phyloP scores from a whole-genome alignment of 2,888 invertebrate species.

The Philopedon plagiatum region DNA sequence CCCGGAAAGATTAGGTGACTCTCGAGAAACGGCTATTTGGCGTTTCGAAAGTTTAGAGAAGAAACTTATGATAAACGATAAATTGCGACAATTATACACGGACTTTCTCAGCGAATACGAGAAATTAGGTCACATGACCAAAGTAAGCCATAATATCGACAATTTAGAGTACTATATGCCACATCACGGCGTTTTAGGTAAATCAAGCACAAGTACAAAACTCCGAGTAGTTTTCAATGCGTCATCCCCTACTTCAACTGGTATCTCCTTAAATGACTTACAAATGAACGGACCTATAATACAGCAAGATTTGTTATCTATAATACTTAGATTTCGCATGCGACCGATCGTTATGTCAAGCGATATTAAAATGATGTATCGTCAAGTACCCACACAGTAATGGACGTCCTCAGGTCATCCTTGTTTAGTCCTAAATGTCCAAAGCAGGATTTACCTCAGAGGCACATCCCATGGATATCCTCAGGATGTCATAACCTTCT shows the following conservation, averaged over 20 bases:
- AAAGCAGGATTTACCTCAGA: too few species aligned
- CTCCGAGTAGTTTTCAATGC: constrained; percentile 45
- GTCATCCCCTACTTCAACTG: constrained; percentile 26
- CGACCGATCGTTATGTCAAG: constrained; percentile 27
- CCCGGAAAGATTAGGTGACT: constrained; percentile 37
- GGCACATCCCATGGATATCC: too few species aligned
- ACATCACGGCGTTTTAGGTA: constrained; percentile 43
- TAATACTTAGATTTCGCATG: constrained; percentile 36
- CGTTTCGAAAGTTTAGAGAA: constrained; percentile 34
- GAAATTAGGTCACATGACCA: constrained; percentile 38
- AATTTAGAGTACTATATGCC: constrained; percentile 28
- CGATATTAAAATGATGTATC: constrained; percentile 45
- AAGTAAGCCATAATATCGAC: not conserved
- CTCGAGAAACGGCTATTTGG: constrained; percentile 31
- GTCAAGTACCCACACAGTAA: constrained; percentile 36
- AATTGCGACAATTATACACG: constrained; percentile 20
- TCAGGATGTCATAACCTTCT: too few species aligned
- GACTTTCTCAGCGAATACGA: constrained; percentile 40
- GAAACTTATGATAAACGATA: constrained; percentile 1
- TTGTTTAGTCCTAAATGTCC: too few species aligned
- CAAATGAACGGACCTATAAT: constrained; percentile 41
- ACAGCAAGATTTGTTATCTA: constrained; percentile 42
- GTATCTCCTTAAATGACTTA: constrained; percentile 49
- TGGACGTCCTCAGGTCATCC: too few species aligned
- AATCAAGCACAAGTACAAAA: too few species aligned